Evolutionary conservation across 2,113 vertebrate genomes (phyloP).

Genomic region (Psilopsiagon aymara): DNA sequence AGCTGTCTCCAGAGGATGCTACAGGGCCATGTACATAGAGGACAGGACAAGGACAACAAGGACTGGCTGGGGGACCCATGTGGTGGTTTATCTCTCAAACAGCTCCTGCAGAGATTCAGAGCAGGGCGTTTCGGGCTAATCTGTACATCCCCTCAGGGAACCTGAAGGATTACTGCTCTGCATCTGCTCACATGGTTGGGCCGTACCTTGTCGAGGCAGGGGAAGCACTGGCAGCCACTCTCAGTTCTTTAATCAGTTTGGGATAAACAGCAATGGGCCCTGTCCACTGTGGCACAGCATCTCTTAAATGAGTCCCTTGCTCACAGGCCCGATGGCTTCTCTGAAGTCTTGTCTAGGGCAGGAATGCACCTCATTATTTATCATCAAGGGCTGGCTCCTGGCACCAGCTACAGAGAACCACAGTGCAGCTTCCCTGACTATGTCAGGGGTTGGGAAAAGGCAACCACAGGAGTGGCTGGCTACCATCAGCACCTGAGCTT

Average conservation of each 20-base stretch:
- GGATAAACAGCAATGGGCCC: background rate
- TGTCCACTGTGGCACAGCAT: background rate
- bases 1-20: background rate
- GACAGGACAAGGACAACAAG: conserved; percentile 14
- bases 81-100: conserved; percentile 54
- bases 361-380: background rate
- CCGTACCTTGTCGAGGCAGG: conserved; percentile 4
- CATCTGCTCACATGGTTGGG: conserved; percentile 55
- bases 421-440: background rate
- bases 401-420: background rate
- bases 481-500: no score
- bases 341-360: background rate
- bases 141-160: conserved; percentile 50
- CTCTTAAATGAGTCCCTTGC: background rate
- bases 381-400: background rate
- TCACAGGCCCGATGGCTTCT: background rate
- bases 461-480: background rate
- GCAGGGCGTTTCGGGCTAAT: conserved; percentile 62
- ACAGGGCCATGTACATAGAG: background rate
- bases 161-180: conserved; percentile 58
- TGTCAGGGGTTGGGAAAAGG: background rate
- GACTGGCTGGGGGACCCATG: conserved; percentile 6
- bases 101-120: conserved; percentile 64
- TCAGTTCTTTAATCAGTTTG: background rate
- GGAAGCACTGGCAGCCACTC: background rate